Base-by-base conservation (phyloP, 2,113 vertebrate species). In the Talpa occidentalis region DNA sequence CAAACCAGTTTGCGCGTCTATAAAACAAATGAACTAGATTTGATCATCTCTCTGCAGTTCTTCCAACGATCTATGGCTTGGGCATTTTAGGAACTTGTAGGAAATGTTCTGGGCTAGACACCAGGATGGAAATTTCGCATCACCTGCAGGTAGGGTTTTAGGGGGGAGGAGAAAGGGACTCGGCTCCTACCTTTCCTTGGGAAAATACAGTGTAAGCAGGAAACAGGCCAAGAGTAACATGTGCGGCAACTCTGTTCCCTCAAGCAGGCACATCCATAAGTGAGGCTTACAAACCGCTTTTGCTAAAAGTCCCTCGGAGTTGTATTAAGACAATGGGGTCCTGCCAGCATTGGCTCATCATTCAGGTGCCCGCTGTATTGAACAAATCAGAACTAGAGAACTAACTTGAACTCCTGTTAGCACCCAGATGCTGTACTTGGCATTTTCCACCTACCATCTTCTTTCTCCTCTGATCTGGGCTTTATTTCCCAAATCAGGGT, bases 171-270 rank as follows among this genome's bases (percentile, higher is more conserved):
- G 19, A 30, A 1, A 4, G 8, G 32, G 14, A 60, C 28, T 67
- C 9, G 28, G 42, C 21, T 72, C 79, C 19, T 10, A 19, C 37
- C 17, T 47, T 49, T 37, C 15, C 3, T 9, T 91, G 95, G 60
- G 67, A 95, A 94, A 88, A 54, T 10, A n/a, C 54, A 62, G 7
- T 8, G 19, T 44, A n/a, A n/a, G 21, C 3, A 21, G 67, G 73
- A 88, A 88, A 49, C 44, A 70, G 28, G 52, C 67, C 82, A 94
- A 92, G 56, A 93, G 72, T 22, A 94, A 40, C 42, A 79, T 54
- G 40, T 22, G 22, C 16, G 9, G 16, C 0, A 26, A 72, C n/a
- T 69, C 3, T 24, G 56, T 62, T 54, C 42, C 42, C 92, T 81
- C 79, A 88, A 52, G 47, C 11, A 78, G 84, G 35, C 26, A 60